Conservation (phyloP, 2,888 invertebrate genomes). For the Mythimna ferrago region DNA sequence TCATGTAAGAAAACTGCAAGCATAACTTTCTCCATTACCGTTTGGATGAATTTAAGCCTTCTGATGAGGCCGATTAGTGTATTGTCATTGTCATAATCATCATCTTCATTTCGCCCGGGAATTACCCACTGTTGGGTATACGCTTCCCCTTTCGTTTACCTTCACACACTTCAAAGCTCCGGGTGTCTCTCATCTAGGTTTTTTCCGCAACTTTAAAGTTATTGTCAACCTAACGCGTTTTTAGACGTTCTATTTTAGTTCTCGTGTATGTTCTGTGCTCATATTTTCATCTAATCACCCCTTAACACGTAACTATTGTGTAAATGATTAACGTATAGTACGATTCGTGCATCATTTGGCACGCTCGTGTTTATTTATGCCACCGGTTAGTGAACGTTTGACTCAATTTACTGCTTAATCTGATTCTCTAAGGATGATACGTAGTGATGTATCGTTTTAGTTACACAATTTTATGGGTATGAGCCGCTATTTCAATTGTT, state of each 20-base stretch:
- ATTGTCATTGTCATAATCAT: background rate
- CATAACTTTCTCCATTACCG: no score
- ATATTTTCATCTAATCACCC: constrained; percentile 40
- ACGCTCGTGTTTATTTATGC: constrained; percentile 85
- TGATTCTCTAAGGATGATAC: constrained; percentile 80
- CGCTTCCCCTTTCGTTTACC: background rate
- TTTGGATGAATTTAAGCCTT: no score
- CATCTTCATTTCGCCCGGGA: background rate
- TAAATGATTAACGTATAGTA: constrained; percentile 76
- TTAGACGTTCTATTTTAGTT: background rate
- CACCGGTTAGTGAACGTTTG: constrained; percentile 79
- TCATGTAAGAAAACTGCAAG: no score
- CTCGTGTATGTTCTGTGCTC: background rate
- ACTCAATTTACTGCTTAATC: constrained; percentile 83
- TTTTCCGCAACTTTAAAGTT: background rate
- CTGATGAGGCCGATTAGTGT: no score
- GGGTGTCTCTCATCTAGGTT: background rate
- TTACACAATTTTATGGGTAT: constrained; percentile 56
- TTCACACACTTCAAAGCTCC: background rate
- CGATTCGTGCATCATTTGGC: constrained; percentile 85
- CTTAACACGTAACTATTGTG: constrained; percentile 71
- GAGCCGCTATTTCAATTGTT: constrained; percentile 39
- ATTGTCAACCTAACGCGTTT: background rate
- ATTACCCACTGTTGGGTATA: background rate
- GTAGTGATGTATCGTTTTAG: constrained; percentile 50